Percentiles rank a stretch among this genome's conserved stretches.
Conservation (phyloP, 2,113 vertebrate genomes). For the Cephalopterus ornatus region DNA sequence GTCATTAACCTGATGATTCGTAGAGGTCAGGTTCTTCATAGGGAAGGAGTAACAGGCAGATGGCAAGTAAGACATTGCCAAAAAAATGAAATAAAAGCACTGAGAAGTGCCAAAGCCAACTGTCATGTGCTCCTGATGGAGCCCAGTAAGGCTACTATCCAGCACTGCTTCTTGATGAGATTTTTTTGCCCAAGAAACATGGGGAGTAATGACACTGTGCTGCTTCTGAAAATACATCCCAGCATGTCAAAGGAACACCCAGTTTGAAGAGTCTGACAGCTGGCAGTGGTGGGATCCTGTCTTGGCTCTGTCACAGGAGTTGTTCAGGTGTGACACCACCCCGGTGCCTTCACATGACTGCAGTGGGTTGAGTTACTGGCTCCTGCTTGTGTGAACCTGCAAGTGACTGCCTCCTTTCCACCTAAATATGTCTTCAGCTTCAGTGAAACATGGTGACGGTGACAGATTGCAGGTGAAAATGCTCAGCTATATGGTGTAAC, state of each 20-base stretch:
- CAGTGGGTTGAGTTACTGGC: not conserved
- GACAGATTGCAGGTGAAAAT: not conserved
- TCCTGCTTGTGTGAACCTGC: not conserved
- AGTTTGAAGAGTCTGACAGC: not conserved
- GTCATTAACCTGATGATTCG: constrained; percentile 56
- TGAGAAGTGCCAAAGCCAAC: not conserved
- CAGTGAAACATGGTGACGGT: not conserved
- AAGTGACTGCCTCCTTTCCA: not conserved
- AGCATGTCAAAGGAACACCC: not conserved
- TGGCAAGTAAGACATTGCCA: constrained; percentile 18
- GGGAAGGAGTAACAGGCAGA: constrained; percentile 45
- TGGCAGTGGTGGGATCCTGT: not conserved
- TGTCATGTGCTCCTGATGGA: not conserved
- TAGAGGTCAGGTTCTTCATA: constrained; percentile 27
- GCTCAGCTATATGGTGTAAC: not conserved
- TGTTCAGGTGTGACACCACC: not conserved
- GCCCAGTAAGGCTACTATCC: not conserved
- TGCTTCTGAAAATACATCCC: not conserved
- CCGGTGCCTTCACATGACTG: not conserved
- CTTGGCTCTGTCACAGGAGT: not conserved
- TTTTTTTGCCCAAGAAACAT: not conserved
- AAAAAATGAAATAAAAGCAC: not conserved
- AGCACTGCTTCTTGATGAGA: not conserved
- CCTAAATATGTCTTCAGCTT: not conserved
- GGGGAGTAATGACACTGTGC: not conserved